phyloP scores from a whole-genome alignment of 2,888 invertebrate species.

The Macrophya annulata region DNA sequence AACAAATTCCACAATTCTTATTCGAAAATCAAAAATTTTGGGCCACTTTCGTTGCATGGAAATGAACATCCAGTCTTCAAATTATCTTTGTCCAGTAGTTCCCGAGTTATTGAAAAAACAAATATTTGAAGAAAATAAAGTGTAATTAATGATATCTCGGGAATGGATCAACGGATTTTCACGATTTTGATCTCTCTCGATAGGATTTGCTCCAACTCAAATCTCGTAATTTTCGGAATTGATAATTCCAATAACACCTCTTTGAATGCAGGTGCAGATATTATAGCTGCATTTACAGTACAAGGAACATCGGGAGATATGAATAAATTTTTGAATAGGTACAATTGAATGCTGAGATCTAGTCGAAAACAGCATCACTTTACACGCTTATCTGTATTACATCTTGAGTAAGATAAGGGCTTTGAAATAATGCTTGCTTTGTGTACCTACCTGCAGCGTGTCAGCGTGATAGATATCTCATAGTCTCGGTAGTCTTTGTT shows the following conservation, averaged over 20 bases:
- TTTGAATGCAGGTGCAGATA: no score
- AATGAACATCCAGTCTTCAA: neutral
- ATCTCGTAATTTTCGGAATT: no score
- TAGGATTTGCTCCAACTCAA: no score
- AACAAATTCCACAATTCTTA: neutral
- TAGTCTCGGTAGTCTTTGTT: slow-evolving; percentile 60
- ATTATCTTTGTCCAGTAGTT: neutral
- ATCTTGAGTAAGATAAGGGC: slow-evolving; percentile 65
- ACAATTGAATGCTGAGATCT: neutral
- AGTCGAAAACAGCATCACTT: slow-evolving; percentile 7
- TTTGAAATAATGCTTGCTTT: slow-evolving; percentile 67
- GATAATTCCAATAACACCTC: no score
- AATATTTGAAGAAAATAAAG: no score
- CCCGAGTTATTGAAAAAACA: no score
- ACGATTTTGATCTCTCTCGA: no score
- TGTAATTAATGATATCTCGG: no score
- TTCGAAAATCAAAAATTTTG: neutral
- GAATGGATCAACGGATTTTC: no score
- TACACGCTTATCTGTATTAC: slow-evolving; percentile 19
- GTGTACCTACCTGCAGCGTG: slow-evolving; percentile 51
- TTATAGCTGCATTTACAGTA: no score
- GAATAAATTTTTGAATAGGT: neutral
- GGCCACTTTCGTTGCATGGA: neutral
- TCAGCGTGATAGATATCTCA: slow-evolving; percentile 65
- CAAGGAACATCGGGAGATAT: no score